Evolutionary conservation across 2,113 vertebrate species (phyloP).

Genomic region (Lophius piscatorius): DNA sequence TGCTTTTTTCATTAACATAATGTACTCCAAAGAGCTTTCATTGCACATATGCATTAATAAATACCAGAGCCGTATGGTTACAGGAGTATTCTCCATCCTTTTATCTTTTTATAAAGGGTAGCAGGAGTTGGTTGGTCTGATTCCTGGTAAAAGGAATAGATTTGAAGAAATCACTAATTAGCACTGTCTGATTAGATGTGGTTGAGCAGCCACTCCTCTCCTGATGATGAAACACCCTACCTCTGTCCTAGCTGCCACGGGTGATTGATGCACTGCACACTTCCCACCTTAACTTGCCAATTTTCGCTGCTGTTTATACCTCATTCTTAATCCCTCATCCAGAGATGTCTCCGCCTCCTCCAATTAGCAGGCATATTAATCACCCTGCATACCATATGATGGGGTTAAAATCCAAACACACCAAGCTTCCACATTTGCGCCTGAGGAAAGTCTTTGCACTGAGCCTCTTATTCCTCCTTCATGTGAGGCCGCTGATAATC

Average conservation of each 20-base stretch:
- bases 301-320: conserved; percentile 36
- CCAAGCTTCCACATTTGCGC: conserved; percentile 1
- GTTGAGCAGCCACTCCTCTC: conserved; percentile 42
- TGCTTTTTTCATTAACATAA: neutral
- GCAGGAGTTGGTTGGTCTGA: neutral
- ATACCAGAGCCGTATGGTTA: neutral
- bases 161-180: conserved; percentile 47
- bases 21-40: neutral
- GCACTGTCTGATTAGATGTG: conserved; percentile 30
- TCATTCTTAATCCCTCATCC: conserved; percentile 43
- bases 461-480: conserved; percentile 4
- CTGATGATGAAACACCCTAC: conserved; percentile 52
- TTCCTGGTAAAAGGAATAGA: conserved; percentile 21
- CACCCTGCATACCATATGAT: conserved; percentile 50
- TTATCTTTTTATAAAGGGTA: neutral
- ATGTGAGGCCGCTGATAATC: conserved; percentile 13
- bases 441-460: neutral
- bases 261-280: conserved; percentile 75
- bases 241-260: conserved; percentile 67
- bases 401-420: conserved; percentile 43
- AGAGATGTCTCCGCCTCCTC: conserved; percentile 45
- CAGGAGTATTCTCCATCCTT: neutral
- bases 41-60: neutral
- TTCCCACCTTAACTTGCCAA: conserved; percentile 42
- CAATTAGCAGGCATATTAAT: conserved; percentile 72